Evolutionary conservation across 2,113 vertebrate genomes (phyloP), one percentile per base, ranked within the genome.

Genomic region (Trogon surrucura): DNA sequence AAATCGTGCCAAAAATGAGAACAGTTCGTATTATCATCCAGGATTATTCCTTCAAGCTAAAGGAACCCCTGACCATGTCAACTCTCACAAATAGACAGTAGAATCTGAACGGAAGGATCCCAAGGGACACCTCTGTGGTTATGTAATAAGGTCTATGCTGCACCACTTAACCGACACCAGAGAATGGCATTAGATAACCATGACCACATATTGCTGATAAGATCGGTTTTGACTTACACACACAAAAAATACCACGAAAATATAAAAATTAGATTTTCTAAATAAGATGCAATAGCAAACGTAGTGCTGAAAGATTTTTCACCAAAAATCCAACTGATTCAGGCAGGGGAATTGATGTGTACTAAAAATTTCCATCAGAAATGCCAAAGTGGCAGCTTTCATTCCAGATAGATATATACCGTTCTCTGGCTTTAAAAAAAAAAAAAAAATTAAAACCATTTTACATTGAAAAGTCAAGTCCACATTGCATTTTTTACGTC

Each of bases 251-350:
- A 72, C 2, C 34, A 72, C 20, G 12, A 66, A 36, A 69, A 53
- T 22, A 62, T 30, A 64, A 58, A 92, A 79, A 51, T 6, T 4
- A 30, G 5, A 21, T 75, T 80, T 85, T 58, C 20, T 50, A 94
- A 91, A 12, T 47, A 80, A 48, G 38, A 82, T 48, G 20, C 53
- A 21, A 57, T 5, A 60, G 25, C 6, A 75, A 84, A 77, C 21
- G 19, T 2, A 60, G 32, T 17, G 10, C 6, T 50, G 13, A 45
- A 83, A 73, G 23, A 4, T 85, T 80, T 93, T 53, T 69, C 27
- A 80, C 21, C 12, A 56, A 69, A 95, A 89, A 57, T n/a, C 75
- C 57, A 75, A 34, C 45, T 72, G 23, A 77, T 71, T 88, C 22
- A 56, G 45, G n/a, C 30, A 56, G 27, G 3, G 6, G 25, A 82